Evolutionary conservation across 2,797 vertebrate species (phyloP).

Genomic region (Lithobates sylvaticus): DNA sequence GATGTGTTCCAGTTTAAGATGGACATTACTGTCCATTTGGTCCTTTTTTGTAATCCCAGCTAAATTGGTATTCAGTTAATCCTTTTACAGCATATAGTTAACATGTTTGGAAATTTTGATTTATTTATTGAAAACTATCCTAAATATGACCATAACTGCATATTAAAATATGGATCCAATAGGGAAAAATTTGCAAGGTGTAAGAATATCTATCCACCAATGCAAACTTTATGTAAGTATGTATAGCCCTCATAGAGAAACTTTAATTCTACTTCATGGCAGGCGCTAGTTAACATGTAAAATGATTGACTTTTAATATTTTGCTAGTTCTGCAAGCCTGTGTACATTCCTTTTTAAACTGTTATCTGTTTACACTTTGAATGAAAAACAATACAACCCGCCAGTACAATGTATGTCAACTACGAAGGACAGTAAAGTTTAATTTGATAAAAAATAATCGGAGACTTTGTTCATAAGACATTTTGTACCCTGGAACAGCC

Average conservation of each 20-base stretch:
- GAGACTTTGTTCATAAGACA: constrained; percentile 13
- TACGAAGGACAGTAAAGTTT: background rate
- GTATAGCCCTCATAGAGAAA: background rate
- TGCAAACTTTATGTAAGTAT: too few relatives aligned
- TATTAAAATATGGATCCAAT: too few relatives aligned
- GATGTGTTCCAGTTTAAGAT: too few relatives aligned
- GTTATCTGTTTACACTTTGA: background rate
- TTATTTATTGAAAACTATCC: too few relatives aligned
- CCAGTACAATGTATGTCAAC: background rate
- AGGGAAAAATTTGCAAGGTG: too few relatives aligned
- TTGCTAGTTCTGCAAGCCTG: background rate
- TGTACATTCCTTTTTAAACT: constrained; percentile 7
- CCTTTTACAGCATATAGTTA: too few relatives aligned
- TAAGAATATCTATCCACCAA: too few relatives aligned
- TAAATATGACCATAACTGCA: too few relatives aligned
- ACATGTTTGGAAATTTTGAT: too few relatives aligned
- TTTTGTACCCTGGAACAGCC: constrained; percentile 12
- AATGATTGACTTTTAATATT: constrained; percentile 26
- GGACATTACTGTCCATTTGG: too few relatives aligned
- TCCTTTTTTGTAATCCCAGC: too few relatives aligned
- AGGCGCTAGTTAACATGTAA: background rate
- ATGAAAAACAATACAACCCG: background rate
- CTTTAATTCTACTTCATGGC: background rate
- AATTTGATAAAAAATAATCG: constrained; percentile 6
- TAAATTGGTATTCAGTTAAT: too few relatives aligned